Evolutionary conservation across 2,888 invertebrate genomes (phyloP), one percentile per base, ranked within the genome.

Genomic region (Teleiodes luculella): DNA sequence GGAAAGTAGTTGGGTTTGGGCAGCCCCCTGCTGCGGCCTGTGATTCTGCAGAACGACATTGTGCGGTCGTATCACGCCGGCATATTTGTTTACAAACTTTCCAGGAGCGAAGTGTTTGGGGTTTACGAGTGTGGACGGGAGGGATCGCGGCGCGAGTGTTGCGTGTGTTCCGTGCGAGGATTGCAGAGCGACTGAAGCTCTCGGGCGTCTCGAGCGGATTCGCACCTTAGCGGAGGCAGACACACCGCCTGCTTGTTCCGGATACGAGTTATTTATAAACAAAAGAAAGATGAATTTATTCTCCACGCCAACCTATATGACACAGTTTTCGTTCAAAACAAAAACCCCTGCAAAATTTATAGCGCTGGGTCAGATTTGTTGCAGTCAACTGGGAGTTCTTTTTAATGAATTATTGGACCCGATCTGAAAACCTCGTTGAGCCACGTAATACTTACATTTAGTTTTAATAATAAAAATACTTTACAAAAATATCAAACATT

Each of bases 1-100:
- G 96, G 95, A 72, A 95, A 94, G 76, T 95, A 96, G 80, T 95
- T 95, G 52, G 95, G 95, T 74, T 95, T 93, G 52, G 95, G 95
- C 70, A 95, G 91, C 69, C 94, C 93, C 66, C 94, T 92, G 80
- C 95, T 94, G 78, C 93, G 93, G 68, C 95, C 94, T 57, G 95
- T 96, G 67, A 95, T 95, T 79, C 95, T 93, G 82, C 95, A 96
- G 80, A 93, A 94, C 72, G 94, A 94, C 92, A 94, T 93, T 54
- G 68, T 18, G 11, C 45, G 45, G 33, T 67, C 61, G 58, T 67
- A 73, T 80, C 70, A 86, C 64, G 71, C 80, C 68, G 67, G 74
- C 87, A 87, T 87, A 79, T 79, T 86, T 86, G 80, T 83, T 83
- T 83, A 76, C 73, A 75, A 61, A 62, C 68, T 54, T 59, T 64